Base-by-base conservation (phyloP, 2,113 vertebrate species). In the Tympanuchus pallidicinctus region DNA sequence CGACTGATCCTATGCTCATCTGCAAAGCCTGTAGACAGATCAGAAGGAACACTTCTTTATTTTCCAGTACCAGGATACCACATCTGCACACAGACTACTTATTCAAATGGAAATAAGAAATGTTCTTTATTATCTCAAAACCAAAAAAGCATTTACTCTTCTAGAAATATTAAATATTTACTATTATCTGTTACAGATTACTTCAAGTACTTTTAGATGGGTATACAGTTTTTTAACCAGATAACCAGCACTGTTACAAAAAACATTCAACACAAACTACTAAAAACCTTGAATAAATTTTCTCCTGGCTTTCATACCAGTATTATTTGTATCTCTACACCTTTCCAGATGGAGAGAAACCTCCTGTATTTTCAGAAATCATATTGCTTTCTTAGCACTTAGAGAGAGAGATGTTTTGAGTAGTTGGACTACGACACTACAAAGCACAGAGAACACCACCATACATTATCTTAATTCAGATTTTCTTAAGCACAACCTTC, bases 91-190 rank as follows among this genome's bases (percentile, higher is more conserved):
- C 22, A 61, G 30, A 19, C 11, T 19, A 25, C 12, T 2, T 11
- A 67, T 1, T 71, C 65, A 59, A 77, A 88, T 0, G 24, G 10
- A 11, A 1, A 0, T 25, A 50, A 77, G 61, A 42, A 1, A 7
- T 8, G 15, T 10, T 83, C 14, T 86, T 60, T 20, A 43, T 43
- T 43, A 34, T 27, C 63, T 11, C 16, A 40, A 57, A 89, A 48
- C 13, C 22, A 47, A 2, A 20, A 3, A 42, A 69, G 14, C 45
- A 28, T 59, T 67, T 47, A 74, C 8, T 45, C 6, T 24, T 86
- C 67, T 22, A 74, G 57, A 80, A 82, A 43, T 43, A 78, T 5
- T 45, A 54, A 70, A 57, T n/a, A 76, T 12, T 65, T 71, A 40
- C 54, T 8, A 56, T 45, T 14, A 56, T 45, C 17, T 32, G 45